Evolutionary conservation across 2,888 invertebrate genomes (phyloP).

Genomic region (Tenodera sinensis): DNA sequence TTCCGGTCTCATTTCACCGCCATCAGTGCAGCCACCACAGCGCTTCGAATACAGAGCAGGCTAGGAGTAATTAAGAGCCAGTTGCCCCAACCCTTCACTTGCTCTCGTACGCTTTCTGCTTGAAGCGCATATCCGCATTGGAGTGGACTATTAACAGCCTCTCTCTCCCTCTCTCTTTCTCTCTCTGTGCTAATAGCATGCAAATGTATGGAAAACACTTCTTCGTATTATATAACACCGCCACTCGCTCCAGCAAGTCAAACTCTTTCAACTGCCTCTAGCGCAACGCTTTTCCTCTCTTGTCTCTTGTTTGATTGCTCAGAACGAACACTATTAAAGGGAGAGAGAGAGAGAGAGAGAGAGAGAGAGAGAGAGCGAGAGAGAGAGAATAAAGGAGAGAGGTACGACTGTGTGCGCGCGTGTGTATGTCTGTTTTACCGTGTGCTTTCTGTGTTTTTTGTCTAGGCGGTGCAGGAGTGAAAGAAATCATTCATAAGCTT

Average conservation of each 20-base stretch:
- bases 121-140: not conserved
- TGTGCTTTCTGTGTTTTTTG: not conserved
- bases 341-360: not conserved
- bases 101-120: not conserved
- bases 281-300: not conserved
- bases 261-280: not conserved
- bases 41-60: not conserved
- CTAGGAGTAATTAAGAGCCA: not conserved
- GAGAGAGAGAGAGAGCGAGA: not conserved
- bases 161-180: not conserved
- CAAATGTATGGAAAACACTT: conserved; percentile 21
- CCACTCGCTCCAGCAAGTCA: conserved; percentile 2
- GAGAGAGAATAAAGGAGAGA: not conserved
- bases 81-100: not conserved
- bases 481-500: not conserved
- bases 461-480: not conserved
- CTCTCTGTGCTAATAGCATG: conserved; percentile 21
- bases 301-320: conserved; percentile 6
- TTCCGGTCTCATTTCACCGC: too few species aligned
- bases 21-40: too few species aligned
- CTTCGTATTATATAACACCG: conserved; percentile 6
- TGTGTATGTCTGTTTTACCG: not conserved
- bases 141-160: conserved; percentile 1
- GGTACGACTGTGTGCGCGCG: too few species aligned
- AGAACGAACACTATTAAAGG: not conserved